Conservation (phyloP, 35 echinoderm and acorn worm genomes). For the Eucidaris tribuloides region DNA sequence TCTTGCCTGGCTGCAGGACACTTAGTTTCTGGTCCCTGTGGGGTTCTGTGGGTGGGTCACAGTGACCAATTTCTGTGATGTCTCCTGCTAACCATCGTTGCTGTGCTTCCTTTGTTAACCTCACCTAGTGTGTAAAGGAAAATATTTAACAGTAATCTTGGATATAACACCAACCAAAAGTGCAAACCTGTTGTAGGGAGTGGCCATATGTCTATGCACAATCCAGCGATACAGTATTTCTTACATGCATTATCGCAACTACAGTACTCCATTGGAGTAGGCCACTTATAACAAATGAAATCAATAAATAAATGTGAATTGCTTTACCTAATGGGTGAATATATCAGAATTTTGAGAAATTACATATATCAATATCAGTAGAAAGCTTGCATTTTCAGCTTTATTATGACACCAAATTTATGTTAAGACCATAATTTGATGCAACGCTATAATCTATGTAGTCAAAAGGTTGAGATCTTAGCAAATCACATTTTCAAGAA, state of each 20-base stretch:
- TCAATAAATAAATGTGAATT: too few relatives aligned
- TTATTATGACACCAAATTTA: too few relatives aligned
- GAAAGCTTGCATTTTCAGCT: too few relatives aligned
- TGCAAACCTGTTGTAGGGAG: neutral
- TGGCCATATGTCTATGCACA: neutral
- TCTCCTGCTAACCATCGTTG: constrained; percentile 67
- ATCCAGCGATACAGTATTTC: neutral
- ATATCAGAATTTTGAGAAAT: too few relatives aligned
- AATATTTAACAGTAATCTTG: neutral
- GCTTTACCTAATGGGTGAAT: too few relatives aligned
- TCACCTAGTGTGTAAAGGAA: neutral
- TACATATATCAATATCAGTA: too few relatives aligned
- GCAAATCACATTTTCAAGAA: too few relatives aligned
- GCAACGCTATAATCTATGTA: too few relatives aligned
- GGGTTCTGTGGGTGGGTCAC: constrained; percentile 62
- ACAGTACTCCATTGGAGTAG: neutral
- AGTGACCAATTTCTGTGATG: constrained; percentile 45
- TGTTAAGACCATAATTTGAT: too few relatives aligned
- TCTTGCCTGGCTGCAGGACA: constrained; percentile 87
- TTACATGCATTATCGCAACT: neutral
- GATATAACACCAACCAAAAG: neutral
- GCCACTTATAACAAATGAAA: too few relatives aligned
- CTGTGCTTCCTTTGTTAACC: constrained; percentile 57
- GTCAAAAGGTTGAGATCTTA: too few relatives aligned
- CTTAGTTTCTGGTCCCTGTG: constrained; percentile 42